A percentile compares a stretch with the other conserved stretches of the same genome.
Conservation (phyloP, 2,888 invertebrate genomes). For the Cerastis leucographa region DNA sequence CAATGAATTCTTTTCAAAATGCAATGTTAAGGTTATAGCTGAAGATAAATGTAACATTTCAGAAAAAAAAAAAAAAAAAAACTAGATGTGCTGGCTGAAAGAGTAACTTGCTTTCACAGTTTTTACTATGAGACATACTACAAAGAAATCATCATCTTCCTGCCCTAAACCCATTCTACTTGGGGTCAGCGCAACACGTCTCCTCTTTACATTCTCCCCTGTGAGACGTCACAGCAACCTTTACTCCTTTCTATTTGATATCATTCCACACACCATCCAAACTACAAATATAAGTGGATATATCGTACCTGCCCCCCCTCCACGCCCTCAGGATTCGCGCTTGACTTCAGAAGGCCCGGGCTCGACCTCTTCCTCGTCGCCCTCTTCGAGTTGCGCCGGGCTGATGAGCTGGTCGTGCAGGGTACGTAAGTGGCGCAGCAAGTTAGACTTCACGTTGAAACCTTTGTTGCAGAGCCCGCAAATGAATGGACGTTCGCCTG, state of each 20-base stretch:
- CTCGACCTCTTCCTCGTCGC: slow-evolving; percentile 71
- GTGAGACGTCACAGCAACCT: too few species aligned
- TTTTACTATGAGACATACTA: background rate
- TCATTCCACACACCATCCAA: too few species aligned
- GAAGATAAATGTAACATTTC: background rate
- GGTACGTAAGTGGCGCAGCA: slow-evolving; percentile 93
- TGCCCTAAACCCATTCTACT: too few species aligned
- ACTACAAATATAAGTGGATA: background rate
- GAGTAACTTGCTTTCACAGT: background rate
- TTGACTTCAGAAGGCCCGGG: slow-evolving; percentile 79
- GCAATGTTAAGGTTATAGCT: background rate
- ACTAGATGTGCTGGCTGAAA: background rate
- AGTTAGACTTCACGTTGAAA: slow-evolving; percentile 95
- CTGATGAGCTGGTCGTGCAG: slow-evolving; percentile 92
- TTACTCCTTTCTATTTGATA: too few species aligned
- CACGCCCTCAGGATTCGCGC: slow-evolving; percentile 86
- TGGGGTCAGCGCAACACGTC: too few species aligned
- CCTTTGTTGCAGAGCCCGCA: slow-evolving; percentile 94
- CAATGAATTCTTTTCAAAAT: background rate
- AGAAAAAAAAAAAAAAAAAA: too few species aligned
- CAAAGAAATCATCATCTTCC: background rate
- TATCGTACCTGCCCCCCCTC: slow-evolving; percentile 85
- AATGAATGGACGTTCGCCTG: slow-evolving; percentile 93
- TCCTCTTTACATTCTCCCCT: too few species aligned
- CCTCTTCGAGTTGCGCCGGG: slow-evolving; percentile 77